These are phyloP conservation scores for Acomys russatus DNA, from an alignment of 2,797 vertebrate genomes.

Conservation along the genomic window DNA sequence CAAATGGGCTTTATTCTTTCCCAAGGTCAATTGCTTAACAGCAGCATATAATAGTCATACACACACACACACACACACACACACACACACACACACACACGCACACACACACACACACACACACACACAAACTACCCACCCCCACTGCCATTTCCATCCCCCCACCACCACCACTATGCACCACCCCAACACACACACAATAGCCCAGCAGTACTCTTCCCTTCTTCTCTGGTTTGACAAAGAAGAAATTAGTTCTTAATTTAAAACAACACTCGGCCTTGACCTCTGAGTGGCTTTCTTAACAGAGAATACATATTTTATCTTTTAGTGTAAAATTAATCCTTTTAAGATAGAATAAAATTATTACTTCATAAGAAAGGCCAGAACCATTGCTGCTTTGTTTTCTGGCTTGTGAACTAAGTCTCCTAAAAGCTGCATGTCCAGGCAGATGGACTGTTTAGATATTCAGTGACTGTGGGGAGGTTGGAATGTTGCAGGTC, in stretches of 20 bases:
- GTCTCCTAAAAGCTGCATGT: background rate
- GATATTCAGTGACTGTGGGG: background rate
- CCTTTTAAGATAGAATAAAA: constrained; percentile 44
- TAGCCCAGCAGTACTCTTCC: background rate
- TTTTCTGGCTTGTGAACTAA: background rate
- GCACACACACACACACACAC: background rate
- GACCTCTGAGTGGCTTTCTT: constrained; percentile 19
- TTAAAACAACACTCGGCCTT: background rate
- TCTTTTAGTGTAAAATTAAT: background rate
- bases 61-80: background rate
- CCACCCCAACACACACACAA: no score
- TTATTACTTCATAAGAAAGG: constrained; percentile 30
- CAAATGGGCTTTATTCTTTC: constrained; percentile 43
- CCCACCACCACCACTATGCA: no score
- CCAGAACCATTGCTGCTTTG: background rate
- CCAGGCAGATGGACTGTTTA: background rate
- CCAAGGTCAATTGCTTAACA: background rate
- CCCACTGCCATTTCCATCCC: no score
- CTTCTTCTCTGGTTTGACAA: background rate
- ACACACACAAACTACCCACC: background rate
- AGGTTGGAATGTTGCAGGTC: background rate
- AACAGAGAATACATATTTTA: background rate
- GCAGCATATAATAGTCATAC: background rate
- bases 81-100: background rate
- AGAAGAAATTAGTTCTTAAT: background rate